Conservation (phyloP, 2,113 vertebrate genomes). For the Pyrgilauda ruficollis region DNA sequence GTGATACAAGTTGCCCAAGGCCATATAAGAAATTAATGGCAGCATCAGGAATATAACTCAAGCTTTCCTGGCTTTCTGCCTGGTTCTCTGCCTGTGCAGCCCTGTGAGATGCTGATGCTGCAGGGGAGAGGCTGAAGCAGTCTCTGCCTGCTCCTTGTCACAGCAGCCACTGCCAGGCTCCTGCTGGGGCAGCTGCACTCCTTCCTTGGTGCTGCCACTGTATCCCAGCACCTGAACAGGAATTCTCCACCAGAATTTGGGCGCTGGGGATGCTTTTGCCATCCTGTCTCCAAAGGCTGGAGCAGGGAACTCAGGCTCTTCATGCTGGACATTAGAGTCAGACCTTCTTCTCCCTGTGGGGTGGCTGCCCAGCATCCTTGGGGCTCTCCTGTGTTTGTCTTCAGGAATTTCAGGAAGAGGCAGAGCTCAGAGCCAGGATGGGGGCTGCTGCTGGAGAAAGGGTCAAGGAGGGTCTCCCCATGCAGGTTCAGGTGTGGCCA, state of each 20-base stretch:
- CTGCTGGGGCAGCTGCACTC: background rate
- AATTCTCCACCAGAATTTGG: background rate
- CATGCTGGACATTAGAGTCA: background rate
- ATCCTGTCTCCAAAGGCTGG: background rate
- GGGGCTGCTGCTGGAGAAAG: background rate
- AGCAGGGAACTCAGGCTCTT: background rate
- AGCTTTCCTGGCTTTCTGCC: constrained; percentile 44
- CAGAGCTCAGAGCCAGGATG: background rate
- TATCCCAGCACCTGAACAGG: background rate
- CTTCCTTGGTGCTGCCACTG: background rate
- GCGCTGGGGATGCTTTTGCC: background rate
- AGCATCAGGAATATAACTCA: constrained; percentile 55
- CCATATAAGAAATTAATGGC: constrained; percentile 56
- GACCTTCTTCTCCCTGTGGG: background rate
- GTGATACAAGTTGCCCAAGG: constrained; percentile 59
- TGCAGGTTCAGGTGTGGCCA: background rate
- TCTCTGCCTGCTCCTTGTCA: background rate
- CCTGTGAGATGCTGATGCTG: background rate
- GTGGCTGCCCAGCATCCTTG: background rate
- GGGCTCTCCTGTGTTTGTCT: background rate
- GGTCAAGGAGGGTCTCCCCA: background rate
- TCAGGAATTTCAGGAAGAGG: background rate
- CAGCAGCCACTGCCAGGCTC: background rate
- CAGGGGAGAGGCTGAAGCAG: background rate
- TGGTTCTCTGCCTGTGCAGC: background rate